These are phyloP conservation scores for Aplidium turbinatum DNA, from an alignment of 23 tunicate species.

Conservation along the genomic window DNA sequence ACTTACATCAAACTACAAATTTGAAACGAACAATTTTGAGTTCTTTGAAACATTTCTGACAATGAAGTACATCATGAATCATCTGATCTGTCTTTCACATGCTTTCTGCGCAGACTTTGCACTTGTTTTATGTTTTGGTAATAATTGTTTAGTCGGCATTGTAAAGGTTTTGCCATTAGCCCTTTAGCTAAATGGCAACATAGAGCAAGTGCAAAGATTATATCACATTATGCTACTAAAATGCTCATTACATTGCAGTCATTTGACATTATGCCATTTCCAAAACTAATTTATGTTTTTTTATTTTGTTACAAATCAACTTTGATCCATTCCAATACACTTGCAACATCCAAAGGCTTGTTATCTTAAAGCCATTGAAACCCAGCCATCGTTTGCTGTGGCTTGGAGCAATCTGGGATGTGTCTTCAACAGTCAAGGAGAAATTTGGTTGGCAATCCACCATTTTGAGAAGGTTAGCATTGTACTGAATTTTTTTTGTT, in stretches of 20 bases:
- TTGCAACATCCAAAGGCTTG: too few relatives aligned
- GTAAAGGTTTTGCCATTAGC: too few relatives aligned
- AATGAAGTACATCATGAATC: background rate
- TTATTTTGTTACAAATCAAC: background rate
- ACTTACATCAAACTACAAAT: too few relatives aligned
- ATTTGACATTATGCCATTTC: background rate
- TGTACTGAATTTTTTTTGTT: too few relatives aligned
- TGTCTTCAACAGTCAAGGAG: constrained; percentile 98
- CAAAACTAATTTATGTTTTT: background rate
- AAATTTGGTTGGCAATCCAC: constrained; percentile 99
- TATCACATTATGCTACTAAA: too few relatives aligned
- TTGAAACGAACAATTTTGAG: too few relatives aligned
- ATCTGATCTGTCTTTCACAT: background rate
- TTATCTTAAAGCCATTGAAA: constrained; percentile 97
- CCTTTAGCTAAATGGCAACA: too few relatives aligned
- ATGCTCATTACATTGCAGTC: constrained; percentile 44
- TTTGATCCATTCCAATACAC: background rate
- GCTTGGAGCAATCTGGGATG: constrained; percentile 99
- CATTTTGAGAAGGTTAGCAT: constrained; percentile 96
- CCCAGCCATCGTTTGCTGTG: constrained; percentile 96
- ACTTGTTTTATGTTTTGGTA: too few relatives aligned
- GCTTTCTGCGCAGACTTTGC: constrained; percentile 29
- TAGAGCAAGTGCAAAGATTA: too few relatives aligned
- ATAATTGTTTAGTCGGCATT: too few relatives aligned
- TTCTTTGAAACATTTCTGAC: too few relatives aligned